Evolutionary conservation across 64 coral and sea anemone genomes (phyloP), one percentile per base, ranked within the genome.

Genomic region (Pocillopora verrucosa): DNA sequence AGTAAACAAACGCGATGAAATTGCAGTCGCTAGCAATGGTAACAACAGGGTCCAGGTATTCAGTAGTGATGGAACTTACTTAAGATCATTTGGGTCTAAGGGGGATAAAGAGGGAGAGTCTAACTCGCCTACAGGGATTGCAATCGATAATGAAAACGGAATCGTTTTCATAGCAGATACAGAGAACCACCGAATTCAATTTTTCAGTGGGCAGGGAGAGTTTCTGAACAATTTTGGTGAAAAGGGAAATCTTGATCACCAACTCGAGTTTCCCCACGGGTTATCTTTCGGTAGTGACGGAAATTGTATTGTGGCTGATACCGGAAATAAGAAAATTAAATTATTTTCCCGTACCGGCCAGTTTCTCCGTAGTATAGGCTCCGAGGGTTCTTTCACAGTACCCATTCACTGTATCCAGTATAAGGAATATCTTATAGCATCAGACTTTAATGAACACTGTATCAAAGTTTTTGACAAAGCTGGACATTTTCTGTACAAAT

Each of bases 171-270:
- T 87, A 0, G 5, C 73, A 12, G 69, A 87, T n/a, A 15, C 14
- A 25, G 15, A 87, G 11, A 72, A 87, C 22, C 10, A 57, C n/a
- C 16, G 67, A 9, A 22, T 72, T 72, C 67, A 72, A 72, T 1
- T 20, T 5, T 59, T 87, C 63, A 69, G 59, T 74, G 24, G 3
- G 25, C 16, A 87, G n/a, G 84, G 84, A 9, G 22, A 74, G 13
- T 87, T 41, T 59, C 1, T 87, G 69, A 67, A 17, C 26, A 34
- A 72, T 7, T 73, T 74, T 87, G 84, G 84, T 59, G n/a, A 25
- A 9, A 58, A 73, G 22, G 84, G 84, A 60, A 59, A 30, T 57
- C 57, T 34, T 57, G 84, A 75, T 34, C 65, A 61, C 0, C 68
- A 56, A 1, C 84, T 87, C 19, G 51, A 13, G 17, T 5, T 51